Conservation (phyloP, 2,888 invertebrate genomes). For the Apamea monoglypha region DNA sequence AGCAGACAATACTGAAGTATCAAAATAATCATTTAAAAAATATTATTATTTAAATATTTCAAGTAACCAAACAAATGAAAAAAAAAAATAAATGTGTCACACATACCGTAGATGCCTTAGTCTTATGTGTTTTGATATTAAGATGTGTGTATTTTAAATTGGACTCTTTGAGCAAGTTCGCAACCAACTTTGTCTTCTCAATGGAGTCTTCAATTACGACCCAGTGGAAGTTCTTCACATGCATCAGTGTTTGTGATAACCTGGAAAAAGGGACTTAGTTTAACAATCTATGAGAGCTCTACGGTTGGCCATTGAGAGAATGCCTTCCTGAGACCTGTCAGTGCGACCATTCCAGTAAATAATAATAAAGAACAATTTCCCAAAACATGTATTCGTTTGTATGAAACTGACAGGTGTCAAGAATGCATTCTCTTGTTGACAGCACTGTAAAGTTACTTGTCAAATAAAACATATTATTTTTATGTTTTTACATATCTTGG, state of each 20-base stretch:
- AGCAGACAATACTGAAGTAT: not conserved
- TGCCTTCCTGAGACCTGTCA: too few species aligned
- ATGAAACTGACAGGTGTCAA: too few species aligned
- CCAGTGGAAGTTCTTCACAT: constrained; percentile 97
- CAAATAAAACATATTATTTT: too few species aligned
- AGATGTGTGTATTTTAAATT: constrained; percentile 92
- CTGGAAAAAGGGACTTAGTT: constrained; percentile 81
- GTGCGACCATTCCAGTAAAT: too few species aligned
- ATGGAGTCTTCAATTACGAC: constrained; percentile 97
- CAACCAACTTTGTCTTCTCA: constrained; percentile 92
- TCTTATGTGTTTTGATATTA: constrained; percentile 87
- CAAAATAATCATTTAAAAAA: not conserved
- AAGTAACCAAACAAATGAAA: not conserved
- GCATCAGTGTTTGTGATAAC: constrained; percentile 95
- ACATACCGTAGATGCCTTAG: constrained; percentile 87
- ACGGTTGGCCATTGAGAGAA: not conserved
- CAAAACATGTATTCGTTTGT: too few species aligned
- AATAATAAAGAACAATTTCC: too few species aligned
- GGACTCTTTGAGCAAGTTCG: constrained; percentile 92
- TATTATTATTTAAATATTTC: not conserved
- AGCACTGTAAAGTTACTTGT: too few species aligned
- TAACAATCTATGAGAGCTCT: not conserved
- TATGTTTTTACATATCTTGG: too few species aligned
- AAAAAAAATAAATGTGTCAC: too few species aligned
- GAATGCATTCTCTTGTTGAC: too few species aligned